Evolutionary conservation across 2,113 vertebrate genomes (phyloP), one percentile per base, ranked within the genome.

Genomic region (Alethe diademata): DNA sequence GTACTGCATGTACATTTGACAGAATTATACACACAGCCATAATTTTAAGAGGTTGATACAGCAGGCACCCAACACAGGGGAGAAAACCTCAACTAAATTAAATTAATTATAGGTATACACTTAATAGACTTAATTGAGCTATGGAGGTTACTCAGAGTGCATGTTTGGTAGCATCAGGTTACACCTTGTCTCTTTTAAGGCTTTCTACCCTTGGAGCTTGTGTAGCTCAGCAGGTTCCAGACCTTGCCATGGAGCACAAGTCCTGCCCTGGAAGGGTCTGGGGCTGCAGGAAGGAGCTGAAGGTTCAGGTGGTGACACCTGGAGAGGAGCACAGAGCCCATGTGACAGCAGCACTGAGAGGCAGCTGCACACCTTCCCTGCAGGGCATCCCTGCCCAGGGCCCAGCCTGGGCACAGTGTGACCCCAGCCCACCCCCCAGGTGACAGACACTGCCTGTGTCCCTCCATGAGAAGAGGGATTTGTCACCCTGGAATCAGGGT

Each of bases 21-120:
- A 76, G 82, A 90, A 79, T 83, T 76, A 86, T 29, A 85, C 31
- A 82, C 35, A 40, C 60, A 51, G 51, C 54, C 73, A 12, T 62
- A 47, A 76, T 25, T 65, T 82, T 29, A 79, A 88, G 62, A 90
- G 45, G 58, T 24, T 79, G 82, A 72, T 38, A 72, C 16, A 50
- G 29, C 0, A 70, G 26, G 50, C 62, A 88, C 29, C 73, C 74
- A 79, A 76, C 2, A 4, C 8, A 48, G 25, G 45, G 20, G 66
- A 82, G 45, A 73, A 94, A 95, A 69, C 47, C 64, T 88, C 94
- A 92, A 73, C 47, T 65, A 90, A 85, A 93, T 92, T 60, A 79
- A 69, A 72, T 75, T 90, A 90, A 88, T 93, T 86, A 88, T 7
- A 88, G 62, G 58, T 16, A 38, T 61, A 43, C 15, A 61, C 26